phyloP scores from a whole-genome alignment of 2,113 vertebrate genomes.

The Anguilla rostrata region DNA sequence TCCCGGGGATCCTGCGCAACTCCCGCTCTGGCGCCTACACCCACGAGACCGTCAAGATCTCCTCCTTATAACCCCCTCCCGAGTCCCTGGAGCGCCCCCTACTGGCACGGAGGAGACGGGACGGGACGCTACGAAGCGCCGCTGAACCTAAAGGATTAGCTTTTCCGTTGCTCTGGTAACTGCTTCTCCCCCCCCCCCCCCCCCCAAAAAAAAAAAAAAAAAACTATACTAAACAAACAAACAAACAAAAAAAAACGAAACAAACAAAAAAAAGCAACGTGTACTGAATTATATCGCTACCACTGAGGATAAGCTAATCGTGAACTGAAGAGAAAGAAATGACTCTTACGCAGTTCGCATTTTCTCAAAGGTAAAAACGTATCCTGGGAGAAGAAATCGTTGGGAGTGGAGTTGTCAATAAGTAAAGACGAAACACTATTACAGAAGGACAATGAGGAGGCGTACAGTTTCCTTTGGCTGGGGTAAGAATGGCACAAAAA shows the following conservation, averaged over 20 bases:
- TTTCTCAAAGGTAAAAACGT: background rate
- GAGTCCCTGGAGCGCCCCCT: slow-evolving; percentile 18
- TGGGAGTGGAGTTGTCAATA: background rate
- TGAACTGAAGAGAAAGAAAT: background rate
- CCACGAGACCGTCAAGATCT: slow-evolving; percentile 82
- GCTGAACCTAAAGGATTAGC: background rate
- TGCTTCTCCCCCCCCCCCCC: background rate
- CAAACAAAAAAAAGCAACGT: slow-evolving; percentile 22
- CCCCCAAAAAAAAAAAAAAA: background rate
- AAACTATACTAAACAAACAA: background rate
- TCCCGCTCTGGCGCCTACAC: slow-evolving; percentile 73
- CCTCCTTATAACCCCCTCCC: slow-evolving; percentile 78
- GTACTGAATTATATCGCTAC: background rate
- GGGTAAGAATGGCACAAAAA: background rate
- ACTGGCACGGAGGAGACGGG: slow-evolving; percentile 39
- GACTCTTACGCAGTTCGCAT: slow-evolving; percentile 3
- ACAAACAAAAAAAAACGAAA: background rate
- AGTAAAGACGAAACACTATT: background rate
- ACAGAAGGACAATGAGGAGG: background rate
- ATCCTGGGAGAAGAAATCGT: background rate
- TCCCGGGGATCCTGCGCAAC: slow-evolving; percentile 75
- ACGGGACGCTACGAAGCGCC: slow-evolving; percentile 5
- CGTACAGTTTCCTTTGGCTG: background rate
- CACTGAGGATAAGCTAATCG: background rate
- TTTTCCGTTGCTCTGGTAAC: slow-evolving; percentile 10